Evolutionary conservation across 2,113 vertebrate species (phyloP), one percentile per base, ranked within the genome.

Genomic region (Upupa epops): DNA sequence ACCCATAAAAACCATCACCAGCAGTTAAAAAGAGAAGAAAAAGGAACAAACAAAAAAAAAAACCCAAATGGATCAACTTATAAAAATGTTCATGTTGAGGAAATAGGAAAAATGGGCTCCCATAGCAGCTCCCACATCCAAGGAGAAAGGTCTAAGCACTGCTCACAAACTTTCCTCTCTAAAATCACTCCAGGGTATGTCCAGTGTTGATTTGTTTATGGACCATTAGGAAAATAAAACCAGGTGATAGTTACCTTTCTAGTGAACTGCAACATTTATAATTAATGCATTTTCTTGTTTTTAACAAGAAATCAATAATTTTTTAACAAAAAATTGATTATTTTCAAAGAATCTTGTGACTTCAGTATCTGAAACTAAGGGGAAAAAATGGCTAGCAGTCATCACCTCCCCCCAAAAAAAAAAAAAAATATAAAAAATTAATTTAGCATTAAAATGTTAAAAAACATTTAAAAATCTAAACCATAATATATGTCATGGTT

Each of bases 61-160:
- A 9, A 2, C 2, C 1, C 2, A n/a, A 31, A 0, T 2, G 7
- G 1, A 25, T 58, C 5, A 10, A 6, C 28, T 63, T 8, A 37
- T 42, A 56, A 24, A 85, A 36, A 6, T 64, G 5, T 3, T 71
- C 11, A 17, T 78, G 28, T 7, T 60, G 55, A 65, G 31, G 12
- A 64, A 9, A 17, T 20, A 17, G 20, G 6, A 60, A 19, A 6
- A 69, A 5, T 9, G 64, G 15, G 21, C 3, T 90, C 8, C 3
- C 51, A 71, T 2, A 42, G 13, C 16, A 80, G 16, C 2, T 65
- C 12, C 51, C 28, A 12, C 2, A 22, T 8, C 5, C 51, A 24
- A n/a, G 36, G 40, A 37, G 13, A 73, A 86, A 86, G 3, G 4
- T 32, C 11, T 28, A 52, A 81, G 11, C 3, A 16, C 4, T 65